A percentile compares a stretch with the other conserved stretches of the same genome.
phyloP scores from a whole-genome alignment of 2,888 invertebrate species.

The Andrena flavipes region DNA sequence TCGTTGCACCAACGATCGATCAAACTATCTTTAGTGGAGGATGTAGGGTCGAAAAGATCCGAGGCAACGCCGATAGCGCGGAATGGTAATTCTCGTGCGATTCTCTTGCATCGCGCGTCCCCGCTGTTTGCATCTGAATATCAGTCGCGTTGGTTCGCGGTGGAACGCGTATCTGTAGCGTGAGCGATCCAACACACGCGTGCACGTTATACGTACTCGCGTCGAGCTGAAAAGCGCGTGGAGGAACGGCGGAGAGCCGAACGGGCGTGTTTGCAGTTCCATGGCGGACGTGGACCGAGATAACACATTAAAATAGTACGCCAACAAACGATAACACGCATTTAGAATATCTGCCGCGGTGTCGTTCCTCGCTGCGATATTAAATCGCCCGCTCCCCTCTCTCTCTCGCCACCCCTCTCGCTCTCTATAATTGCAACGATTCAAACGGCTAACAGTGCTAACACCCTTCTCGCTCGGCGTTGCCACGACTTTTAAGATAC shows the following conservation, averaged over 20 bases:
- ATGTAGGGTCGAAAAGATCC: neutral
- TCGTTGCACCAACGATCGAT: neutral
- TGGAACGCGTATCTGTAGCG: constrained; percentile 8
- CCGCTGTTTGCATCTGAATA: constrained; percentile 37
- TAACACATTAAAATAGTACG: constrained; percentile 82
- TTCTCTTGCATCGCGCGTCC: neutral
- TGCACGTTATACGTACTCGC: neutral
- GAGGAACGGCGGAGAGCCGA: constrained; percentile 35
- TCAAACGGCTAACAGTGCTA: constrained; percentile 18
- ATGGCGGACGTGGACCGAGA: constrained; percentile 80
- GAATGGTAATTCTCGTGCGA: too few relatives aligned
- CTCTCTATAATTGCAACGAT: constrained; percentile 43
- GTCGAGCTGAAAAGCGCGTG: constrained; percentile 10
- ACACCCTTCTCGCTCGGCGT: constrained; percentile 17
- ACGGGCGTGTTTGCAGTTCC: constrained; percentile 73
- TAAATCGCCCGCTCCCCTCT: constrained; percentile 46
- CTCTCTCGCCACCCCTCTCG: too few relatives aligned
- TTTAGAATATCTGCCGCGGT: constrained; percentile 77
- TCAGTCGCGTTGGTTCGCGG: constrained; percentile 5
- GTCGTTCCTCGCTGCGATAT: constrained; percentile 61
- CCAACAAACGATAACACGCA: constrained; percentile 76
- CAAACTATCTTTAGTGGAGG: neutral
- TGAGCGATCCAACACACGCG: neutral
- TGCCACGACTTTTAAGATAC: constrained; percentile 6
- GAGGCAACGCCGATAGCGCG: neutral